Percentiles rank a stretch among this genome's conserved stretches.
Evolutionary conservation across 2,113 vertebrate genomes (phyloP).

Genomic region (Muntiacus muntjak): DNA sequence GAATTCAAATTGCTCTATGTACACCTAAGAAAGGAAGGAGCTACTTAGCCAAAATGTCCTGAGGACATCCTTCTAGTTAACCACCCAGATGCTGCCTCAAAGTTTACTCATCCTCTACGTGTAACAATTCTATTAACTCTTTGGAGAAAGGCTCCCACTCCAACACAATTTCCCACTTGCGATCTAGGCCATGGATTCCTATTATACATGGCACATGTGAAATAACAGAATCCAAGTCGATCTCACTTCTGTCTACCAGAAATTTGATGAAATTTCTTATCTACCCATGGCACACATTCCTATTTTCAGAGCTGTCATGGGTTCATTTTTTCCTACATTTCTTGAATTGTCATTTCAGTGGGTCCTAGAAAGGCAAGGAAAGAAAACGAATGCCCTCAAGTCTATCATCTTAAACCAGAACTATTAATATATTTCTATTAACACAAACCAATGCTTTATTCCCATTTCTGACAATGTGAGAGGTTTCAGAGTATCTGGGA

Average conservation of each 20-base stretch:
- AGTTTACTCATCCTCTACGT: background rate
- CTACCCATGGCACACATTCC: background rate
- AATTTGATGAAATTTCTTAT: background rate
- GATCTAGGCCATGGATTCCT: background rate
- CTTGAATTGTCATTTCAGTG: conserved; percentile 1
- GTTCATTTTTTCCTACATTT: background rate
- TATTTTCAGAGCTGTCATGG: background rate
- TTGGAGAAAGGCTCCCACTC: background rate
- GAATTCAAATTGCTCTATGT: background rate
- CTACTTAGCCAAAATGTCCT: conserved; percentile 27
- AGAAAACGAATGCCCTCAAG: background rate
- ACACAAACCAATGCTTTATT: conserved; percentile 12
- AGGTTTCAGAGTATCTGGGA: background rate
- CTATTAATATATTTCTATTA: background rate
- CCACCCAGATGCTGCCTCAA: background rate
- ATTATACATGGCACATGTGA: background rate
- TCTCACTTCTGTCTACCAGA: background rate
- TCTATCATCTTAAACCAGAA: conserved; percentile 20
- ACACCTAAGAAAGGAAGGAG: conserved; percentile 14
- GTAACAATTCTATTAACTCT: background rate
- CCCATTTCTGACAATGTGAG: background rate
- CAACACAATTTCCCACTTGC: background rate
- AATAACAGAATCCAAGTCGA: background rate
- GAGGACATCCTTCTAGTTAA: conserved; percentile 26
- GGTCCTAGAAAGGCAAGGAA: conserved; percentile 8